Evolutionary conservation across 30 jellyfish, hydroid and myxozoan genomes (phyloP), one percentile per base, ranked within the genome.

Genomic region (Cassiopea andromeda): DNA sequence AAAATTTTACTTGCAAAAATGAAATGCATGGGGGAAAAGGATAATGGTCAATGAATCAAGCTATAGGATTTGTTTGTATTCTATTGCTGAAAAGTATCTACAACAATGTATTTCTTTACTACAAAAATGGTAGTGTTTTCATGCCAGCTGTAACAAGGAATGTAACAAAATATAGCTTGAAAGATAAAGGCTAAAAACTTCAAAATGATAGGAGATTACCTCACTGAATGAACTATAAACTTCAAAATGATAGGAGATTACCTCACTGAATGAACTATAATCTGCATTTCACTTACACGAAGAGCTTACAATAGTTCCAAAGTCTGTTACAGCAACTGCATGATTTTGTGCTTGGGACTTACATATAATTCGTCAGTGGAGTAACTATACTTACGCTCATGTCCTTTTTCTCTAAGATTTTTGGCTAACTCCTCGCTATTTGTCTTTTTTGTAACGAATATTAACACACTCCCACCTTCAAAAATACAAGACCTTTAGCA

Each of bases 381-480:
- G 64, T 54, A 54, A 54, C 10, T 64, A 54, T 43, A 90, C 98
- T 81, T 87, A 97, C 99, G 92, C 79, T 93, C 92, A 74, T 90
- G 93, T 68, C 99, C 99, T 16, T 91, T 77, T 59, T 93, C 98
- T 83, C 78, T 80, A 19, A 97, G 90, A 69, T 93, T 91, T 71
- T 90, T 92, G 7, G 98, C 99, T 1, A 97, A 83, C 68, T 93
- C 97, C 66, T 93, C 99, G 85, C 99, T 93, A 77, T 97, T 93
- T 6, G 98, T 84, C 81, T 97, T 97, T 85, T 93, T 97, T 48
- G 98, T 97, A 45, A 97, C 99, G 72, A 97, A 97, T 14, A 97
- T 88, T 86, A 97, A 85, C 48, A 97, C 99, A 87, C 98, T 93
- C 9, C 99, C 99, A 78, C 98, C 99, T 97, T 66, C 46, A 59